Percentiles rank a stretch among this genome's conserved stretches.
Evolutionary conservation across 2,797 vertebrate genomes (phyloP).

Genomic region (Bradypodion pumilum): DNA sequence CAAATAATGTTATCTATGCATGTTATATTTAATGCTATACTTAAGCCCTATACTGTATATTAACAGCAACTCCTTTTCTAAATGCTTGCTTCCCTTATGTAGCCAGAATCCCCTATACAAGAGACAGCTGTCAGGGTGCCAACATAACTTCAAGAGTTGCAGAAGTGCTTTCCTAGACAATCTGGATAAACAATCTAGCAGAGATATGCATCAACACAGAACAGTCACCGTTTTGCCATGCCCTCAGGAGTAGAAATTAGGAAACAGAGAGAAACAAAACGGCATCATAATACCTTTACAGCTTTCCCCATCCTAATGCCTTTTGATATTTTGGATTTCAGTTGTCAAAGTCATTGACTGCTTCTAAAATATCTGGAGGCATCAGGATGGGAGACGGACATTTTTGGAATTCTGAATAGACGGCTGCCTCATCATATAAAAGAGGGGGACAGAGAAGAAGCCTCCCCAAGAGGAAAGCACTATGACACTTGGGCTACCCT

Average conservation of each 20-base stretch:
- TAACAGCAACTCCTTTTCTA: not conserved
- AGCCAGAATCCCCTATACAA: no score
- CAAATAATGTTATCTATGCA: constrained; percentile 12
- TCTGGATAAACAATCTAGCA: not conserved
- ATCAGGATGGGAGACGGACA: no score
- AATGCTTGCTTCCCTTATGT: not conserved
- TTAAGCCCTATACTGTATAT: not conserved
- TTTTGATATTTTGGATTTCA: no score
- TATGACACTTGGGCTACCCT: no score
- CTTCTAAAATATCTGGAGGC: no score
- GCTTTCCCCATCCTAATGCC: not conserved
- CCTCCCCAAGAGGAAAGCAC: no score
- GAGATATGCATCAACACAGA: not conserved
- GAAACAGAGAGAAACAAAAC: not conserved
- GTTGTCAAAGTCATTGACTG: no score
- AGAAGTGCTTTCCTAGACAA: not conserved
- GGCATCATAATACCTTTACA: not conserved
- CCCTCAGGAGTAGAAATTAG: no score
- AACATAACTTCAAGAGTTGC: no score
- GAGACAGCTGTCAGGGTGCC: not conserved
- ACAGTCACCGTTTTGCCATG: no score
- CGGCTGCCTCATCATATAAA: not conserved
- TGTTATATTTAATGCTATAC: constrained; percentile 16
- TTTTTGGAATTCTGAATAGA: not conserved
- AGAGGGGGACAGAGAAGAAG: no score